Percentiles rank a stretch among this genome's conserved stretches.
phyloP scores from a whole-genome alignment of 2,888 invertebrate species.

The Andrena hattorfiana region DNA sequence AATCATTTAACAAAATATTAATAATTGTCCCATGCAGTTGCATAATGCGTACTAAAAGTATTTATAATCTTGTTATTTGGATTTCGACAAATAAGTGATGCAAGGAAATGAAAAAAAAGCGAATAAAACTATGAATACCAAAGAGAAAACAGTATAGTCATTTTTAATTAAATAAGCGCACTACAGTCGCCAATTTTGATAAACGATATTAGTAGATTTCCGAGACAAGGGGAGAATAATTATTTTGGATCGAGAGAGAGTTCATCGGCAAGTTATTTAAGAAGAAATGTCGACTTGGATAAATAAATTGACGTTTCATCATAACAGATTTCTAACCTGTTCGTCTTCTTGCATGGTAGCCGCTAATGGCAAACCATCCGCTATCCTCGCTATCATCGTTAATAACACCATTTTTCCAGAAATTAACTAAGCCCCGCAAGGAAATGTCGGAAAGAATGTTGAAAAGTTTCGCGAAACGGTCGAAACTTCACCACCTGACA shows the following conservation, averaged over 20 bases:
- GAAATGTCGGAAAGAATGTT: slow-evolving; percentile 35
- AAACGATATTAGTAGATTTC: background rate
- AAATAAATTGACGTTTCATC: slow-evolving; percentile 67
- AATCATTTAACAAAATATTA: slow-evolving; percentile 77
- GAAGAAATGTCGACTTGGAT: background rate
- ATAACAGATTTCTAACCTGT: slow-evolving; percentile 89
- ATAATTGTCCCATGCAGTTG: slow-evolving; percentile 9
- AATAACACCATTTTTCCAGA: slow-evolving; percentile 94
- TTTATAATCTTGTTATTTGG: slow-evolving; percentile 57
- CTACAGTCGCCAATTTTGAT: background rate
- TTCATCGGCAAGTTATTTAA: background rate
- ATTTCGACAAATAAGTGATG: background rate
- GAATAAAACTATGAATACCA: slow-evolving; percentile 28
- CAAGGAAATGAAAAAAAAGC: slow-evolving; percentile 66
- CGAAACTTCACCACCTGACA: slow-evolving; percentile 54
- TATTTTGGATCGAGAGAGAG: background rate
- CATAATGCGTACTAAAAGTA: slow-evolving; percentile 25
- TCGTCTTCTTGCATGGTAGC: slow-evolving; percentile 99
- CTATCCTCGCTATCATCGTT: slow-evolving; percentile 98
- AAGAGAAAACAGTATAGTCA: background rate
- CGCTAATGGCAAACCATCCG: slow-evolving; percentile 97
- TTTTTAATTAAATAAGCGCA: background rate
- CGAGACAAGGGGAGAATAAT: background rate
- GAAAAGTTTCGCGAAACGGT: slow-evolving; percentile 22
- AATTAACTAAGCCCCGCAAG: slow-evolving; percentile 26